Evolutionary conservation across 2,113 vertebrate genomes (phyloP).

Genomic region (Salvelinus namaycush): DNA sequence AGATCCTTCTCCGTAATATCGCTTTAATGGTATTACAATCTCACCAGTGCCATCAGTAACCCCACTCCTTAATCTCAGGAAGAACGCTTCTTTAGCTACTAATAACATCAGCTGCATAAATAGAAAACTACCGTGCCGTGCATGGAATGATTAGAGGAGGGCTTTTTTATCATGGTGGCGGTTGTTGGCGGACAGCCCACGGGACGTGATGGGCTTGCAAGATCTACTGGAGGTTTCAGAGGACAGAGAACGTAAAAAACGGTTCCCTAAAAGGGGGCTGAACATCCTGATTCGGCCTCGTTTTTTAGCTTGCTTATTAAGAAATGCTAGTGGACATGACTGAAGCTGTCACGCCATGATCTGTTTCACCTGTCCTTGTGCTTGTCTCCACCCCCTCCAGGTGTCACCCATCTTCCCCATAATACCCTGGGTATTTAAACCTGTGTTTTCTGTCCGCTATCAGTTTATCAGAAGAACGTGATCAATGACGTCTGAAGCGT

Average conservation of each 20-base stretch:
- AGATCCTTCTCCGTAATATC: constrained; percentile 62
- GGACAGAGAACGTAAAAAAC: constrained; percentile 50
- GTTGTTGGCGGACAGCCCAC: not conserved
- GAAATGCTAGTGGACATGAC: too few species aligned
- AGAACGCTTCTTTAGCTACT: constrained; percentile 66
- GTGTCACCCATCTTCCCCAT: too few species aligned
- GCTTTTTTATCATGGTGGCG: constrained; percentile 58
- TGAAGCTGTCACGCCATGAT: too few species aligned
- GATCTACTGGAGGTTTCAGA: constrained; percentile 25
- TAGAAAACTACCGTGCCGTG: not conserved
- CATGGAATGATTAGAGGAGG: constrained; percentile 47
- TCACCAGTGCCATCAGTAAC: constrained; percentile 68
- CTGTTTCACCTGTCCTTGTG: too few species aligned
- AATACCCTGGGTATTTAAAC: too few species aligned
- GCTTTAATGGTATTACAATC: constrained; percentile 73
- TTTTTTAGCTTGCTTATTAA: too few species aligned
- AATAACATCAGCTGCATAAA: constrained; percentile 52
- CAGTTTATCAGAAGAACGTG: too few species aligned
- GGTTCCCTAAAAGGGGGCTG: too few species aligned
- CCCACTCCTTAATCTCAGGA: constrained; percentile 63
- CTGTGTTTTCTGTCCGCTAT: too few species aligned
- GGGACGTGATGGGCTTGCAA: constrained; percentile 16
- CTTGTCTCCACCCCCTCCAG: too few species aligned
- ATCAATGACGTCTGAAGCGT: too few species aligned
- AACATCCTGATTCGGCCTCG: too few species aligned